phyloP scores from a whole-genome alignment of 2,797 vertebrate genomes.

The Hoplostethus atlanticus region DNA sequence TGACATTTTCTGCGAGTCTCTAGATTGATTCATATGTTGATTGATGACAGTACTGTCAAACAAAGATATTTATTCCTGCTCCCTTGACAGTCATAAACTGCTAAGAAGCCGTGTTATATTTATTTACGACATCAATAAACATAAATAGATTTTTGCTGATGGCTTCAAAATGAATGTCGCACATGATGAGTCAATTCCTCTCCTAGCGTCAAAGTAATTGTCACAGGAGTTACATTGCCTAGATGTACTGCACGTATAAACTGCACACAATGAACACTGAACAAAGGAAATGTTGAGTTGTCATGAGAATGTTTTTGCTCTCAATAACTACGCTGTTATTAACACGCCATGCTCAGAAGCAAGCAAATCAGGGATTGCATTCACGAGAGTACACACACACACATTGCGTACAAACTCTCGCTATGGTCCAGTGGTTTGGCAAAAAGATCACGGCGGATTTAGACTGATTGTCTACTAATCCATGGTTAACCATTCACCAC shows the following conservation, averaged over 20 bases:
- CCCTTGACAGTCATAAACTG: slow-evolving; percentile 39
- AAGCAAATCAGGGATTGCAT: slow-evolving; percentile 27
- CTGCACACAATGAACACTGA: neutral
- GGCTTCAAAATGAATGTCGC: slow-evolving; percentile 55
- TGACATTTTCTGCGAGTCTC: slow-evolving; percentile 36
- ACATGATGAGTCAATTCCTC: slow-evolving; percentile 43
- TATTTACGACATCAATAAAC: slow-evolving; percentile 67
- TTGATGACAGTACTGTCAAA: slow-evolving; percentile 43
- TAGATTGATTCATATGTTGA: slow-evolving; percentile 58
- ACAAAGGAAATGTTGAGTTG: neutral
- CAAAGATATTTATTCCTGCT: slow-evolving; percentile 48
- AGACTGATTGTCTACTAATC: slow-evolving; percentile 48
- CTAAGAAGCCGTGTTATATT: slow-evolving; percentile 40
- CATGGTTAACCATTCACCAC: slow-evolving; percentile 46
- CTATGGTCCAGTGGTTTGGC: slow-evolving; percentile 41
- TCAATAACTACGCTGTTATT: slow-evolving; percentile 36
- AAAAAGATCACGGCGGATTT: slow-evolving; percentile 46
- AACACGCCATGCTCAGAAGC: slow-evolving; percentile 18
- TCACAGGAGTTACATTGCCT: slow-evolving; percentile 25
- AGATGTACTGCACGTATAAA: slow-evolving; percentile 29
- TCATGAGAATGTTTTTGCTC: neutral
- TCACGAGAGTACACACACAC: slow-evolving; percentile 12
- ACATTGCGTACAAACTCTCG: slow-evolving; percentile 16
- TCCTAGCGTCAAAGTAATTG: slow-evolving; percentile 23
- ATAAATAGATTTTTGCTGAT: slow-evolving; percentile 62